Evolutionary conservation across 2,797 vertebrate species (phyloP).

Genomic region (Eleutherodactylus coqui): DNA sequence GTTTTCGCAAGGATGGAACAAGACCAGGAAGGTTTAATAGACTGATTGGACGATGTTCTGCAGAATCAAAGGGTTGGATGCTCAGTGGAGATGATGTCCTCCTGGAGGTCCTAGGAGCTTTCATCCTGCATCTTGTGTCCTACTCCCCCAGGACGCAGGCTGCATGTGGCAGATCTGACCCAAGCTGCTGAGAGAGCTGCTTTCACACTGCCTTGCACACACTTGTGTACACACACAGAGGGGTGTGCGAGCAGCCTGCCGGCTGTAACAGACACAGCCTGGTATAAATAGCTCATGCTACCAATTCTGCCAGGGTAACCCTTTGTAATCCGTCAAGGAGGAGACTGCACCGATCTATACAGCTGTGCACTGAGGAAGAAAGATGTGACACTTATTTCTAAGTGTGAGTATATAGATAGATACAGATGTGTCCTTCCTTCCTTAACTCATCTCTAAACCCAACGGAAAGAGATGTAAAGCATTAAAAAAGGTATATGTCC

Average conservation of each 20-base stretch:
- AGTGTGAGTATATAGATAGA: too few species aligned
- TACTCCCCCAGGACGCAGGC: constrained; percentile 11
- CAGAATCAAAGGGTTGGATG: not conserved
- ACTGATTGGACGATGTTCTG: not conserved
- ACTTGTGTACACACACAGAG: constrained; percentile 43
- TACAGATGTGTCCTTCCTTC: too few species aligned
- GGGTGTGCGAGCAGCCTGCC: constrained; percentile 66
- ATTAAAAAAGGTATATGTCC: too few species aligned
- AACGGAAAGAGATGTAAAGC: too few species aligned
- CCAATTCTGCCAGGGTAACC: constrained; percentile 59
- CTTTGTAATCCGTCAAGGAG: constrained; percentile 23
- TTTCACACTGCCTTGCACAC: constrained; percentile 19
- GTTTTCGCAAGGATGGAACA: not conserved
- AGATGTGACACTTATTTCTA: not conserved
- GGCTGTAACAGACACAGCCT: constrained; percentile 73
- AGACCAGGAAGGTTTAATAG: not conserved
- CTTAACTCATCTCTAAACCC: too few species aligned
- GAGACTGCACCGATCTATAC: constrained; percentile 6
- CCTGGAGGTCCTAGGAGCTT: not conserved
- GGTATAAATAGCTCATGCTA: constrained; percentile 81
- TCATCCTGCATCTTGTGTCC: not conserved
- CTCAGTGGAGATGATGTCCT: not conserved
- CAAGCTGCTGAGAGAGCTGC: constrained; percentile 21
- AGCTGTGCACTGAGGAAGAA: not conserved
- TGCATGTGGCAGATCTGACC: constrained; percentile 32